These are phyloP conservation scores for Dione juno DNA, from an alignment of 2,888 invertebrate species.

Conservation along the genomic window DNA sequence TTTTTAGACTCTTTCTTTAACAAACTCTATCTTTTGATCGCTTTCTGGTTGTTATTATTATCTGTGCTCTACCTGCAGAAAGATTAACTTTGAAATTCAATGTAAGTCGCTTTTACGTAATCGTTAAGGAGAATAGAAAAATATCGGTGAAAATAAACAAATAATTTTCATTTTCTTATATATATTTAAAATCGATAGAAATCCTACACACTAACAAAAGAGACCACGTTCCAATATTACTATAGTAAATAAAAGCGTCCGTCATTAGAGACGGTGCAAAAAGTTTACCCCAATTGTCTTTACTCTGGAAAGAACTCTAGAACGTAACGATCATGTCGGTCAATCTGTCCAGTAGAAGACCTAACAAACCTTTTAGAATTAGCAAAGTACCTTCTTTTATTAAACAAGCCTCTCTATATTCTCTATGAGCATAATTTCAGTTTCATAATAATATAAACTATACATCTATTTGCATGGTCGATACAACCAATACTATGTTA, in stretches of 20 bases:
- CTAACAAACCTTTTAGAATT: slow-evolving; percentile 4
- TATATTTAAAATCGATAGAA: neutral
- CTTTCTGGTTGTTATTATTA: no score
- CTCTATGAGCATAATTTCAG: neutral
- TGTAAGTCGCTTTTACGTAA: no score
- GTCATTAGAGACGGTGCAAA: slow-evolving; percentile 78
- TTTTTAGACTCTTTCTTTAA: no score
- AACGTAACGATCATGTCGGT: slow-evolving; percentile 78
- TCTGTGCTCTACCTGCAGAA: no score
- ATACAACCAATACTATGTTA: no score
- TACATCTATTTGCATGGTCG: neutral
- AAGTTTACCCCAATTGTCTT: slow-evolving; percentile 79
- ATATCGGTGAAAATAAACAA: no score
- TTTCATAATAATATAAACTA: neutral
- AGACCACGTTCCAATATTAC: neutral
- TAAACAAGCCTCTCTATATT: neutral
- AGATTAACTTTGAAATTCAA: no score
- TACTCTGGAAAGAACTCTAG: slow-evolving; percentile 65
- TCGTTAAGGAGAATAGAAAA: no score
- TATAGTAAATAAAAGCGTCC: slow-evolving; percentile 71
- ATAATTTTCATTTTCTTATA: neutral
- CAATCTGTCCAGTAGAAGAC: slow-evolving; percentile 64
- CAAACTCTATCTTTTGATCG: no score
- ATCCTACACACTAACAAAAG: neutral
- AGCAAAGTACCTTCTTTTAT: neutral